Conservation (phyloP, 2,888 invertebrate species). For the Dolomedes plantarius region DNA sequence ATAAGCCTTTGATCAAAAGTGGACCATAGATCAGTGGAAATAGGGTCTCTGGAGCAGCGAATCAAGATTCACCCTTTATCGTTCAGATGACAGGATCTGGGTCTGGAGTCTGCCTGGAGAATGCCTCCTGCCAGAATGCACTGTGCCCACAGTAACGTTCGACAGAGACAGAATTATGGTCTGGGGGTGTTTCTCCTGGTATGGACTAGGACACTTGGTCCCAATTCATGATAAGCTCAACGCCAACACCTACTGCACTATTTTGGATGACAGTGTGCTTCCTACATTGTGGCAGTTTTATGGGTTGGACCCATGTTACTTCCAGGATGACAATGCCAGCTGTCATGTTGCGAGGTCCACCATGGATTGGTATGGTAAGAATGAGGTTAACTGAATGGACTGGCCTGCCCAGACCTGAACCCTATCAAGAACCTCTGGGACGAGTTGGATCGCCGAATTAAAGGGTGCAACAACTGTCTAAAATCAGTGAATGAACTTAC, state of each 20-base stretch:
- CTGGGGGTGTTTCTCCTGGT: constrained; percentile 11
- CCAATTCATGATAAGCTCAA: constrained; percentile 15
- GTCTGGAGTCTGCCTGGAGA: constrained; percentile 4
- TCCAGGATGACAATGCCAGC: constrained; percentile 5
- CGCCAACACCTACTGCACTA: not conserved
- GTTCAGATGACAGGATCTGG: not conserved
- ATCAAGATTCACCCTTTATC: too few relatives aligned
- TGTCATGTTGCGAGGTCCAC: constrained; percentile 3
- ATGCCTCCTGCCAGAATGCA: not conserved
- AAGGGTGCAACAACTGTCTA: constrained; percentile 1
- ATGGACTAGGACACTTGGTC: constrained; percentile 22
- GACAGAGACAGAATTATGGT: constrained; percentile 29
- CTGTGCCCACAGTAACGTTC: constrained; percentile 3
- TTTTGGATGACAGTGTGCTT: constrained; percentile 23
- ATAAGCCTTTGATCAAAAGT: too few relatives aligned
- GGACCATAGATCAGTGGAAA: too few relatives aligned
- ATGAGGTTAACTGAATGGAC: constrained; percentile 14
- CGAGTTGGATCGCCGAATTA: constrained; percentile 13
- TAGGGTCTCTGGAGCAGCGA: too few relatives aligned
- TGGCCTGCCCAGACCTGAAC: constrained; percentile 23
- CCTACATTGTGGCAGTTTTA: not conserved
- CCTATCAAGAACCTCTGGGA: constrained; percentile 16
- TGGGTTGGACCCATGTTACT: constrained; percentile 2
- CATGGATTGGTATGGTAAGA: constrained; percentile 15
- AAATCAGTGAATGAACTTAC: constrained; percentile 1